Evolutionary conservation across 1,140 invertebrate genomes (phyloP), one percentile per base, ranked within the genome.

Genomic region (Pachyrhynchus sulphureomaculatus): DNA sequence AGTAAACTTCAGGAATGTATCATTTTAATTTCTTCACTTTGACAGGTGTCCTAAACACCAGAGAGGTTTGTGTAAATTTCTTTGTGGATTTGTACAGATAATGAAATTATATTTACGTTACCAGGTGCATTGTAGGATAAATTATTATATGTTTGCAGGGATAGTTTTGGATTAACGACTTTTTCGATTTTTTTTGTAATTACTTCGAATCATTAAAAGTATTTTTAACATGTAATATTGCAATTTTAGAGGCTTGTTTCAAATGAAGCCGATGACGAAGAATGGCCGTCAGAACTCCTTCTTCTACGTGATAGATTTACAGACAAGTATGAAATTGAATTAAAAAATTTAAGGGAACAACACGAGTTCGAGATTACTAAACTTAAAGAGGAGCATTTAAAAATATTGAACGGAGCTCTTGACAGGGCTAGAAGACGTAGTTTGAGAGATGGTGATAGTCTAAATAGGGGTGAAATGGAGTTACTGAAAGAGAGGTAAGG

Each of bases 231-330:
- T n/a, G n/a, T n/a, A n/a, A n/a, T n/a, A n/a, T n/a, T n/a, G n/a
- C n/a, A n/a, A n/a, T 67, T 69, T 26, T 71, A 89, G 87, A 82
- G 82, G 64, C 71, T 89, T 53, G 75, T 87, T 34, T 83, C 82
- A 2, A 82, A 83, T 62, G 82, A 85, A 4, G 78, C 80, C 21
- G 84, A 87, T 45, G 80, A 83, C 61, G 81, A 83, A 59, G 83
- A 84, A 70, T 88, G 86, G 85, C 86, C 88, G 4, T 67, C 82
- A 36, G 87, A 89, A 72, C 76, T 90, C 41, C 76, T 88, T 24
- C 80, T 84, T 56, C 69, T 89, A 21, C 75, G 86, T 2, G 84
- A 88, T 69, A 86, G 84, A 75, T 86, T 89, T 49, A 84, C 85
- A 29, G 81, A 80, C 10, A 85, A 82, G 52, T 81, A 82, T 61